Evolutionary conservation across 1,140 invertebrate species (phyloP), one percentile per base, ranked within the genome.

Genomic region (Pararge aegeria): DNA sequence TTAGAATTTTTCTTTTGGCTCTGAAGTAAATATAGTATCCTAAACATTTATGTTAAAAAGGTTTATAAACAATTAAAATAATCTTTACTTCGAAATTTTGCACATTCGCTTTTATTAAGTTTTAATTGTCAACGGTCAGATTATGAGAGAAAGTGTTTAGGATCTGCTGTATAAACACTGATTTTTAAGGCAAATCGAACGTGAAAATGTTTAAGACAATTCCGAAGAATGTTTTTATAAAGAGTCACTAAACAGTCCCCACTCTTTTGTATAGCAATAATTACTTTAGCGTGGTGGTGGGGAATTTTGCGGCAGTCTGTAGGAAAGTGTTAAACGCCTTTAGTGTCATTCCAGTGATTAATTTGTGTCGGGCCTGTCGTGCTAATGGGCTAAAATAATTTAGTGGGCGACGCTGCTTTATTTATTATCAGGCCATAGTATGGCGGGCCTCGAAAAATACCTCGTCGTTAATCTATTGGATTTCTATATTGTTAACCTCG

Each of bases 321-420:
- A 68, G 77, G 73, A 77, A 87, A 86, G 82, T 85, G 81, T 80
- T 89, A 78, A 87, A 78, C 73, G 81, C 73, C 78, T 83, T 86
- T 78, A 73, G 69, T 84, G 86, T 89, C 86, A 86, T 84, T 85
- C 72, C 70, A 50, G 75, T 84, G 85, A 88, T 89, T 89, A 87
- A 89, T 89, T 89, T 83, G 79, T 75, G 82, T 85, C 80, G 70
- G 72, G 68, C 58, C 74, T 78, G 81, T 81, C 82, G 68, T 64
- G 70, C 63, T 87, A 88, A 88, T 85, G 82, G 83, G 75, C 79
- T 84, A 79, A 87, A 86, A 83, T 88, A 80, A 88, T 88, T 85
- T 85, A 86, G 78, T 83, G 74, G 79, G 74, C 75, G 80, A 65
- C 77, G 66, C 53, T 56, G 71, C 69, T 85, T 73, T 83, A 80